phyloP scores from a whole-genome alignment of 2,797 vertebrate genomes.

The Crax fasciolata region DNA sequence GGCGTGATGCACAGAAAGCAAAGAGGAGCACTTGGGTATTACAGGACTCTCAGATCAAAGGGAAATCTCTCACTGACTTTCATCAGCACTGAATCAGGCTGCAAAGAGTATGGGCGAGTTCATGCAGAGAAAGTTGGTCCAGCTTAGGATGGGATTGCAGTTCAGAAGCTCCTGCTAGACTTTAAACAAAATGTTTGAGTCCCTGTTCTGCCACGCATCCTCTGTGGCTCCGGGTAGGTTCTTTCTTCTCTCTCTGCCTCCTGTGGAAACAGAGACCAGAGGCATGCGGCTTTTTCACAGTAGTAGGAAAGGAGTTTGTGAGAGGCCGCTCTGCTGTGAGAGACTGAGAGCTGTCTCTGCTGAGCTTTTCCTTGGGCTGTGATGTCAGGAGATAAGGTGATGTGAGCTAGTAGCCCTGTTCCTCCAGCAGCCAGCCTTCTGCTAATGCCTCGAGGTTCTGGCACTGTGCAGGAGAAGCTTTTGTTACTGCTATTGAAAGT shows the following conservation, averaged over 20 bases:
- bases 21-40: neutral
- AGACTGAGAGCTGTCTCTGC: neutral
- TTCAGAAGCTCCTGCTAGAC: neutral
- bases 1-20: neutral
- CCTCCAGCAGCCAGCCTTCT: neutral
- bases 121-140: neutral
- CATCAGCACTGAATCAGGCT: neutral
- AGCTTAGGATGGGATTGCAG: neutral
- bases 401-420: neutral
- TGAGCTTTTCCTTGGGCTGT: neutral
- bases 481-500: neutral
- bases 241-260: no score
- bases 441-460: neutral
- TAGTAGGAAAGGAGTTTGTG: neutral
- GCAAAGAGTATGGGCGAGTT: neutral
- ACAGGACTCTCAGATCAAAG: neutral
- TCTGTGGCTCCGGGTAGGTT: no score
- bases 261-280: no score
- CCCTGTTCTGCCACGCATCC: neutral
- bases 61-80: neutral
- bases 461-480: neutral
- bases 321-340: neutral
- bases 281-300: neutral
- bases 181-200: neutral
- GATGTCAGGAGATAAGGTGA: neutral